These are phyloP conservation scores for Urophycis tenuis DNA, from an alignment of 2,797 vertebrate species.

Conservation along the genomic window DNA sequence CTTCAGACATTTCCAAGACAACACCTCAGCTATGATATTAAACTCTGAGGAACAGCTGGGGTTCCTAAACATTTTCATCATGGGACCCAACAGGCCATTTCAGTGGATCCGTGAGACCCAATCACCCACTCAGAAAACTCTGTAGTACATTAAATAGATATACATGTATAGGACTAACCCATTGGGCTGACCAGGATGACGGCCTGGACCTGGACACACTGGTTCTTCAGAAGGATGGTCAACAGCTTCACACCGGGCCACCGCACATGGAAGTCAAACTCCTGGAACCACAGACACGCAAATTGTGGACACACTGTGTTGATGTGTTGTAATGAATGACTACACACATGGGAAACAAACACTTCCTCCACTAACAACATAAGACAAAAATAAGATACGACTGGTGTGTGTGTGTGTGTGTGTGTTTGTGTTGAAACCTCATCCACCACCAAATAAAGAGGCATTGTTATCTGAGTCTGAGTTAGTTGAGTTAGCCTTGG, in stretches of 20 bases:
- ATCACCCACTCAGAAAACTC: neutral
- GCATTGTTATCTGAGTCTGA: neutral
- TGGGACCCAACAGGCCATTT: neutral
- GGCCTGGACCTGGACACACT: constrained; percentile 86
- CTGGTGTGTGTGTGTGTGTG: neutral
- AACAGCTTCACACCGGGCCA: constrained; percentile 95
- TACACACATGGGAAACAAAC: neutral
- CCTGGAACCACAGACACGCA: constrained; percentile 63
- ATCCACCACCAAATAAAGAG: neutral
- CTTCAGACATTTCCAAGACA: neutral
- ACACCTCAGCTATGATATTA: neutral
- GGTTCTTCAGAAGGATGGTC: constrained; percentile 88
- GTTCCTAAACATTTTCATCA: neutral
- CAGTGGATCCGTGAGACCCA: neutral
- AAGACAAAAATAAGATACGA: neutral
- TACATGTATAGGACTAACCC: constrained; percentile 86
- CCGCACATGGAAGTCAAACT: constrained; percentile 98
- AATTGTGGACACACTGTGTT: neutral
- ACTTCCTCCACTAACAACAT: neutral
- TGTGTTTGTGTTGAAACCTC: neutral
- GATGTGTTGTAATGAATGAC: neutral
- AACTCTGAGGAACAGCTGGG: neutral
- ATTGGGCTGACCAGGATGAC: constrained; percentile 94
- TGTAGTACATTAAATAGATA: too few relatives aligned
- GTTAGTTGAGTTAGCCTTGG: too few relatives aligned